These are phyloP conservation scores for Euwallacea fornicatus DNA, from an alignment of 1,140 invertebrate genomes.

Conservation along the genomic window DNA sequence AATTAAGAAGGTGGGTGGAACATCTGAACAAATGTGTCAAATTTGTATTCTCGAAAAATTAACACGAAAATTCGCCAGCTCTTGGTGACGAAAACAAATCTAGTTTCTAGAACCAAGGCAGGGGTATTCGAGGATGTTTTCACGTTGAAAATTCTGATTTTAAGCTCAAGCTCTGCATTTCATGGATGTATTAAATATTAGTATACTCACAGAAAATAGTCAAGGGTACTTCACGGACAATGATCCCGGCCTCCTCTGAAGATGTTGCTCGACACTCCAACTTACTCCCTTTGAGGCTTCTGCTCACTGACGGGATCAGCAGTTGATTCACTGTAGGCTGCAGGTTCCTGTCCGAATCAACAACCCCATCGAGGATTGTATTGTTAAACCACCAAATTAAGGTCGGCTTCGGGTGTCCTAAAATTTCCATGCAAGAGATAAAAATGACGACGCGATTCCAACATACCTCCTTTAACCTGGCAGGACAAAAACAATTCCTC, in stretches of 20 bases:
- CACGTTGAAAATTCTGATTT: too few species aligned
- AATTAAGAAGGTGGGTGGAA: too few species aligned
- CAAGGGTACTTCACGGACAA: constrained; percentile 64
- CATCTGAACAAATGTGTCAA: too few species aligned
- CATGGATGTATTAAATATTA: too few species aligned
- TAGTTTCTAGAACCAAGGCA: too few species aligned
- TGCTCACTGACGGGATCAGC: constrained; percentile 62
- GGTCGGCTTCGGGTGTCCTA: constrained; percentile 70
- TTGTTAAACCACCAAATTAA: constrained; percentile 80
- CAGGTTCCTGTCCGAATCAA: constrained; percentile 61
- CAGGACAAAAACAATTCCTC: constrained; percentile 78
- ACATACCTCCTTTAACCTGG: constrained; percentile 81
- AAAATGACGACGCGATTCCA: background rate
- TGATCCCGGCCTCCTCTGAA: constrained; percentile 58
- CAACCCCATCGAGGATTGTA: constrained; percentile 66
- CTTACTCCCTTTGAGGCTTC: constrained; percentile 63
- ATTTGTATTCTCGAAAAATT: too few species aligned
- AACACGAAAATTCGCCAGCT: too few species aligned
- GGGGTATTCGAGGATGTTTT: too few species aligned
- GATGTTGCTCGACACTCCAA: constrained; percentile 73
- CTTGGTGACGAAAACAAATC: too few species aligned
- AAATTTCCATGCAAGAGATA: background rate
- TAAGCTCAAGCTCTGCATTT: too few species aligned
- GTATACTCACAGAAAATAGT: constrained; percentile 66
- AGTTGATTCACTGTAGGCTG: constrained; percentile 69